Evolutionary conservation across 2,888 invertebrate species (phyloP), one percentile per base, ranked within the genome.

Genomic region (Frankliniella intonsa): DNA sequence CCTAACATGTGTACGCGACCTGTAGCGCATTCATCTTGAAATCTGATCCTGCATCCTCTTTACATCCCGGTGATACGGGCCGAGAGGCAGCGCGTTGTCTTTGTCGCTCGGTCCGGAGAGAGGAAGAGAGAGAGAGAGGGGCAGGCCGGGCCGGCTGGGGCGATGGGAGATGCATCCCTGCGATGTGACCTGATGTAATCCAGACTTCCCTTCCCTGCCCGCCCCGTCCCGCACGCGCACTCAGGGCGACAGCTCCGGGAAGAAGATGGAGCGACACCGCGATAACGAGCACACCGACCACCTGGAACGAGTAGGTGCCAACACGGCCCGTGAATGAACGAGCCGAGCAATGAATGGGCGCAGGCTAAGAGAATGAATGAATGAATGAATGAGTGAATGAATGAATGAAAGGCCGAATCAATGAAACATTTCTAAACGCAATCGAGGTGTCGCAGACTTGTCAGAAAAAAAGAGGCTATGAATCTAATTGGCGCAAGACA

Each of bases 41-140:
- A 76, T 25, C 69, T 76, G 69, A 76, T 76, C 69, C 69, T 22
- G 69, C 69, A 76, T 76, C 69, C 69, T 76, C 69, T 76, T 69
- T 69, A 69, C 69, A 69, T 62, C 62, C 62, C 62, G 22, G 69
- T 69, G 69, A 69, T 69, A 69, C 69, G 8, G 22, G 8, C 69
- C 22, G 22, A 38, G 38, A 38, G 38, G 3, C 38, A 38, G 38
- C 38, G 38, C 38, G 38, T 5, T 38, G 38, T 38, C 38, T 38
- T 5, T 38, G 38, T 38, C 38, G 38, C 38, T 38, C 38, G 5
- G 69, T 69, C 69, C 22, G n/a, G 22, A 7, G 22, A 38, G 38
- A 38, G 38, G 38, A 5, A 38, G 38, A 38, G 38, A 38, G 38
- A 38, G 38, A n/a, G n/a, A n/a, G n/a, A n/a, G n/a, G n/a, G n/a